Conservation (phyloP, 2,888 invertebrate genomes). For the Brenthis ino region DNA sequence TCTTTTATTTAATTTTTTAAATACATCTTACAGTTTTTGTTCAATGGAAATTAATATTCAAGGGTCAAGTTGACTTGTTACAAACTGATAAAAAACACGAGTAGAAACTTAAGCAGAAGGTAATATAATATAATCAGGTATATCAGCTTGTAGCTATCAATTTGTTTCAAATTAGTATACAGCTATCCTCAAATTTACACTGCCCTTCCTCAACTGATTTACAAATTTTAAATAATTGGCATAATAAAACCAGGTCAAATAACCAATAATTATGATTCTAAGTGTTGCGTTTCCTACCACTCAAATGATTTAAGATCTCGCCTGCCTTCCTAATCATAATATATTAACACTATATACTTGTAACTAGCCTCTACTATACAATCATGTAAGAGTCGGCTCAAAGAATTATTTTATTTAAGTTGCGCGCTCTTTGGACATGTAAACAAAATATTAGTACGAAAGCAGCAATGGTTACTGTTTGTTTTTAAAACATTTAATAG, state of each 20-base stretch:
- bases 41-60: too few species aligned
- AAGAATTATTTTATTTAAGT: not conserved
- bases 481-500: not conserved
- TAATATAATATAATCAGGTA: not conserved
- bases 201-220: conserved; percentile 4
- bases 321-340: conserved; percentile 38
- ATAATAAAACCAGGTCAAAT: conserved; percentile 35
- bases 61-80: too few species aligned
- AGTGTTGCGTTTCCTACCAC: conserved; percentile 37
- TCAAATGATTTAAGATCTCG: conserved; percentile 38
- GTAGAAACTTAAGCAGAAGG: too few species aligned
- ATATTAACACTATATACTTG: conserved; percentile 30
- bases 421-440: not conserved
- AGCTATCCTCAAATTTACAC: conserved; percentile 1
- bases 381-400: not conserved
- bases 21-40: too few species aligned
- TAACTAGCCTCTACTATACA: conserved; percentile 7
- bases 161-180: not conserved
- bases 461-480: conserved; percentile 14
- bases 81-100: too few species aligned
- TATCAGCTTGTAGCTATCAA: not conserved
- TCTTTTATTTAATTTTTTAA: too few species aligned
- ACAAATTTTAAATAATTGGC: conserved; percentile 31
- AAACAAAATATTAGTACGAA: not conserved
- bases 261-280: conserved; percentile 33